Conservation (phyloP, 1,140 invertebrate species). For the Nilaparvata lugens region DNA sequence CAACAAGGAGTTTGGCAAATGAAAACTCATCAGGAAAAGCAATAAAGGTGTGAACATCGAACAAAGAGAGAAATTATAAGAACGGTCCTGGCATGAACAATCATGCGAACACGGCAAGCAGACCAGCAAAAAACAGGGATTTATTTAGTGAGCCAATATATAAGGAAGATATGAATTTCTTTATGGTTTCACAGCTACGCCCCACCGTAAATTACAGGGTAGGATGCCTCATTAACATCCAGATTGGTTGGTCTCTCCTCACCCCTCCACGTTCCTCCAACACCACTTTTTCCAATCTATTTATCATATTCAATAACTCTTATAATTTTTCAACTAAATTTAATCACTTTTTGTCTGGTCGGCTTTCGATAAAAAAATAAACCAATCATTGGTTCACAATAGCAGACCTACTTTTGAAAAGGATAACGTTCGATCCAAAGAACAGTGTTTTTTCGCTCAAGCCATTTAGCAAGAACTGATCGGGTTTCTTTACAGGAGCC, state of each 20-base stretch:
- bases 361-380: neutral
- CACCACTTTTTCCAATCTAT: neutral
- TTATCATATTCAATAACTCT: slow-evolving; percentile 9
- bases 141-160: slow-evolving; percentile 2
- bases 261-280: neutral
- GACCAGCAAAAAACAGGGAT: neutral
- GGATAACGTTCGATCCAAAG: too few species aligned
- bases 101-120: too few species aligned
- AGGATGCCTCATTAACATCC: neutral
- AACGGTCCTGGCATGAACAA: too few species aligned
- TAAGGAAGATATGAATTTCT: slow-evolving; percentile 1
- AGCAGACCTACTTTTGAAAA: too few species aligned
- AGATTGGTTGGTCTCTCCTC: neutral
- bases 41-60: too few species aligned
- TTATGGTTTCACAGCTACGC: neutral
- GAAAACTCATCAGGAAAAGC: too few species aligned
- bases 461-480: too few species aligned
- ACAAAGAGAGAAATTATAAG: too few species aligned
- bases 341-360: neutral
- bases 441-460: too few species aligned
- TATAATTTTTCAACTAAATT: neutral
- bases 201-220: neutral
- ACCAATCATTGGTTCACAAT: neutral
- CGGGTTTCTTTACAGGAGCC: too few species aligned
- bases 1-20: too few species aligned